Conservation (phyloP, 2,113 vertebrate genomes). For the Beaufortia kweichowensis region DNA sequence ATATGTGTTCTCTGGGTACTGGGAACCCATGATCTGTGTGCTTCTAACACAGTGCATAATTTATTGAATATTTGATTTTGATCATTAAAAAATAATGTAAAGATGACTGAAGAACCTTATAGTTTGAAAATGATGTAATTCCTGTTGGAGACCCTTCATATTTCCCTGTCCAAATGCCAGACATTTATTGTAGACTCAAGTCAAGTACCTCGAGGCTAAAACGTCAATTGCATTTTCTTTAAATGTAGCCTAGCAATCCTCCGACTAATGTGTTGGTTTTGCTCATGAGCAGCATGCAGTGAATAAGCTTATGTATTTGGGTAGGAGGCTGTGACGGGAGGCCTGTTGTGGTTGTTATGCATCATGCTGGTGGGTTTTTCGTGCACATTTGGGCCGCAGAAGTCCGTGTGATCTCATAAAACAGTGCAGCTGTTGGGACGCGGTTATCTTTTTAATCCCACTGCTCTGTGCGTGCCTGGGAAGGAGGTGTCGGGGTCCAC, state of each 20-base stretch:
- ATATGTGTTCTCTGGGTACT: too few species aligned
- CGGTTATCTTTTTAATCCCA: slow-evolving; percentile 46
- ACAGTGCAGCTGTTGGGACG: slow-evolving; percentile 48
- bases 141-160: too few species aligned
- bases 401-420: slow-evolving; percentile 27
- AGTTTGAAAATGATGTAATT: too few species aligned
- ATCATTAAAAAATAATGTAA: too few species aligned
- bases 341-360: slow-evolving; percentile 31
- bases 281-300: neutral
- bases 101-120: too few species aligned
- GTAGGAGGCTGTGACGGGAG: slow-evolving; percentile 20
- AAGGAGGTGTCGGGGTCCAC: slow-evolving; percentile 30
- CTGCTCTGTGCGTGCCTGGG: slow-evolving; percentile 34
- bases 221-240: neutral
- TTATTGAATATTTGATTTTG: too few species aligned
- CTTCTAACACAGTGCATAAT: too few species aligned
- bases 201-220: neutral
- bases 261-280: slow-evolving; percentile 9
- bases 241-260: neutral
- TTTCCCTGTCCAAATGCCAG: neutral
- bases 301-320: neutral
- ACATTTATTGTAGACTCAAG: neutral
- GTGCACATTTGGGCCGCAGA: slow-evolving; percentile 11
- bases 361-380: slow-evolving; percentile 27
- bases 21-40: too few species aligned